Evolutionary conservation across 2,888 invertebrate genomes (phyloP).

Genomic region (Hyppa rectilinea): DNA sequence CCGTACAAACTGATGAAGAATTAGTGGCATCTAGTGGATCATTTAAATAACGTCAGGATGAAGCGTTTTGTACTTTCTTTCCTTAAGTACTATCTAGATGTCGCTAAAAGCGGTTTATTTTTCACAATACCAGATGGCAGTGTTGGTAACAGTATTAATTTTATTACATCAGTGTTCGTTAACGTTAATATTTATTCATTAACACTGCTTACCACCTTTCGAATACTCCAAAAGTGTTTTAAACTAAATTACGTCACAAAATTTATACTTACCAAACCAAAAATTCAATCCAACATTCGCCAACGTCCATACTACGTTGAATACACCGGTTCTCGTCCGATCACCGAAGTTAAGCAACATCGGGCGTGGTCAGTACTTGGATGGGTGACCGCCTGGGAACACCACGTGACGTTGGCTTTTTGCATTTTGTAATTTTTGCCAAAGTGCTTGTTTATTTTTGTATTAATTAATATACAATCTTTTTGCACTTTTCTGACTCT

Average conservation of each 20-base stretch:
- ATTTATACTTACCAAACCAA: too few species aligned
- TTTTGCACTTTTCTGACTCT: too few species aligned
- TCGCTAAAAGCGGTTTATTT: not conserved
- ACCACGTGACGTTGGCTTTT: slow-evolving; percentile 82
- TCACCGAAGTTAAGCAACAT: slow-evolving; percentile 89
- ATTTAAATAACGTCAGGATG: not conserved
- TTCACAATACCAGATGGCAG: not conserved
- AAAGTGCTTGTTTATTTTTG: too few species aligned
- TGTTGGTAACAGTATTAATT: not conserved
- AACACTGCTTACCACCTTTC: too few species aligned
- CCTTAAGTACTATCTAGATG: slow-evolving; percentile 3
- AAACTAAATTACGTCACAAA: too few species aligned
- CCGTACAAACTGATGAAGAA: not conserved
- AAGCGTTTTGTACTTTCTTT: not conserved
- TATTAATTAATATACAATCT: too few species aligned
- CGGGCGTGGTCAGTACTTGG: slow-evolving; percentile 86
- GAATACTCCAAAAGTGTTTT: too few species aligned
- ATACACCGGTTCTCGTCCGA: slow-evolving; percentile 88
- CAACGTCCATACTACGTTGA: slow-evolving; percentile 86
- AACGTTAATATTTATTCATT: too few species aligned
- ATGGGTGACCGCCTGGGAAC: slow-evolving; percentile 85
- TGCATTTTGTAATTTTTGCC: too few species aligned
- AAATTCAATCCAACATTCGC: too few species aligned
- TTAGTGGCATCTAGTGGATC: slow-evolving; percentile 25
- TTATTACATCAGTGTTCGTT: not conserved